phyloP scores from a whole-genome alignment of 2,113 vertebrate genomes.

The Trachemys scripta region DNA sequence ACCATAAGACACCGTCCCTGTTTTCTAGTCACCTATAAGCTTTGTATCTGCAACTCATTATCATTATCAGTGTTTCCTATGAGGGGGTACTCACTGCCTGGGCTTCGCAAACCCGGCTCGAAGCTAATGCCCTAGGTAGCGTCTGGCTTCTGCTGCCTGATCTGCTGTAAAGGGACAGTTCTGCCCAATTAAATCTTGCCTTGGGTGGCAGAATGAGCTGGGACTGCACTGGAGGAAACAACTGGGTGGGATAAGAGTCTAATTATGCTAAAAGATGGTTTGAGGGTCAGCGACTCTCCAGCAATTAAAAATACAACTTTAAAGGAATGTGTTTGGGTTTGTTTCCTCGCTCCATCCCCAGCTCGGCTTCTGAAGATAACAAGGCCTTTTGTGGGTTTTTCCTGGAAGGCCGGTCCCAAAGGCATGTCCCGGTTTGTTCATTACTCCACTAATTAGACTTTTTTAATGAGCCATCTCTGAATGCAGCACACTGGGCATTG shows the following conservation, averaged over 20 bases:
- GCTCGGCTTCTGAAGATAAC: conserved; percentile 25
- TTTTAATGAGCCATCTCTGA: conserved; percentile 45
- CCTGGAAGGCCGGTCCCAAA: neutral
- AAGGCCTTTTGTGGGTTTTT: conserved; percentile 18
- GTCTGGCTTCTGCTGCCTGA: neutral
- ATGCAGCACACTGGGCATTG: neutral
- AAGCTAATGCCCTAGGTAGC: neutral
- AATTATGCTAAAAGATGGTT: neutral
- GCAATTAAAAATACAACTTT: conserved; percentile 58
- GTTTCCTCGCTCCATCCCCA: neutral
- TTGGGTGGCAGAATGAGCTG: neutral
- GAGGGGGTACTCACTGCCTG: neutral
- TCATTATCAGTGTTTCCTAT: neutral
- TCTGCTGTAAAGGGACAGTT: neutral
- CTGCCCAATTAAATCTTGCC: neutral
- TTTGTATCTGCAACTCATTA: neutral
- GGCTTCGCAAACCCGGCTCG: neutral
- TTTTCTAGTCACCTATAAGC: neutral
- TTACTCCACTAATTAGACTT: conserved; percentile 65
- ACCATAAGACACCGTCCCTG: neutral
- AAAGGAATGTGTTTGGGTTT: neutral
- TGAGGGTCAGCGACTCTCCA: conserved; percentile 22
- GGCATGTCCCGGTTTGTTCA: conserved; percentile 57
- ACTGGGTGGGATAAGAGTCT: neutral
- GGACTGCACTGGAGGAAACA: neutral